Conservation (phyloP, 1,140 invertebrate genomes). For the Heliconius hermathena region DNA sequence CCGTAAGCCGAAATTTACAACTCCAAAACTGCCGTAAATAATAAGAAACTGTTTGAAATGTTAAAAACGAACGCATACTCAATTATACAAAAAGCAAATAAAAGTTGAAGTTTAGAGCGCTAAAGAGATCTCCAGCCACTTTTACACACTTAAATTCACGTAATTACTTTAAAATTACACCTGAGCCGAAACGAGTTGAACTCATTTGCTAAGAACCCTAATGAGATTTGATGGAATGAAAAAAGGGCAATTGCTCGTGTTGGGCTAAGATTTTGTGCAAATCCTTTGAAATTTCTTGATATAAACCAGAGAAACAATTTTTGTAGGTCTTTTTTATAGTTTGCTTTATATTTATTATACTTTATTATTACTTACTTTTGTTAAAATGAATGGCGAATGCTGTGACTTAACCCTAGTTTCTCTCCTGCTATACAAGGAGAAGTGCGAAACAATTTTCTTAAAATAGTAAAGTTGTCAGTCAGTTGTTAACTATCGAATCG, state of each 20-base stretch:
- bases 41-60: conserved; percentile 7
- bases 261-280: conserved; percentile 8
- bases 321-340: background rate
- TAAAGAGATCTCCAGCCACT: conserved; percentile 14
- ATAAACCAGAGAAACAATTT: background rate
- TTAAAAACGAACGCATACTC: conserved; percentile 8
- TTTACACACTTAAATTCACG: conserved; percentile 32
- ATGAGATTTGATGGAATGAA: conserved; percentile 58
- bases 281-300: background rate
- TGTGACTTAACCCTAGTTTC: too few relatives aligned
- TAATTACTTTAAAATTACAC: conserved; percentile 42
- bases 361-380: too few relatives aligned
- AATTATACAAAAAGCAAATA: conserved; percentile 10
- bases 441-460: too few relatives aligned
- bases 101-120: conserved; percentile 6
- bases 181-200: conserved; percentile 40
- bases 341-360: background rate
- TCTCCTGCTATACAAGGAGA: too few relatives aligned
- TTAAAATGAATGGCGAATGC: too few relatives aligned
- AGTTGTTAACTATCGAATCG: too few relatives aligned
- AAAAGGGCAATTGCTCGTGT: conserved; percentile 51
- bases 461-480: too few relatives aligned
- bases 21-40: background rate
- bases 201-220: conserved; percentile 57
- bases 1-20: too few relatives aligned